Conservation (phyloP, 2,797 vertebrate genomes). For the Nannoperca obscura region DNA sequence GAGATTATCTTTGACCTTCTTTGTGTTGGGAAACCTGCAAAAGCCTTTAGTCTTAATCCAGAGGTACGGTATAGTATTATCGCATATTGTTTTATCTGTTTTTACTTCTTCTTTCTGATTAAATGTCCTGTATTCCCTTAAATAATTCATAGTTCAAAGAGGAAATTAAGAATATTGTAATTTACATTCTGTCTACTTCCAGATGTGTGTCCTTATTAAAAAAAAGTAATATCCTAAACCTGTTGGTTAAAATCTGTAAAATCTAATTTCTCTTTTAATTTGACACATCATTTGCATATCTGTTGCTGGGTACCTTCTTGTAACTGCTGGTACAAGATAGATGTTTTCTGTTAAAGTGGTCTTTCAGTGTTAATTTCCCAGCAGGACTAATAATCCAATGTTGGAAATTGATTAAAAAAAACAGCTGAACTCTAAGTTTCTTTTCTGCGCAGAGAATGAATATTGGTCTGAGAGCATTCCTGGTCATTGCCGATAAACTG, state of each 20-base stretch:
- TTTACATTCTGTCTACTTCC: neutral
- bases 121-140: neutral
- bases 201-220: neutral
- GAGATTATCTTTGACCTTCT: conserved; percentile 89
- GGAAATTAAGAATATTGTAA: neutral
- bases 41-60: conserved; percentile 89
- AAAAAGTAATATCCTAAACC: neutral
- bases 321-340: neutral
- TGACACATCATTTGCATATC: neutral
- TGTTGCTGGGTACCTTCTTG: neutral
- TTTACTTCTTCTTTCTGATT: neutral
- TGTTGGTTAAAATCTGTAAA: too few species aligned
- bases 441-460: conserved; percentile 93
- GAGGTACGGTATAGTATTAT: conserved; percentile 75
- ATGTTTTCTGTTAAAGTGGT: neutral
- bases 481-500: conserved; percentile 96
- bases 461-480: conserved; percentile 96
- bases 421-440: neutral
- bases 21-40: conserved; percentile 86
- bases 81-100: too few species aligned
- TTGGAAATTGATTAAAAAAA: neutral
- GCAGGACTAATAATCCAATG: neutral
- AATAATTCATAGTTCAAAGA: neutral
- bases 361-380: neutral
- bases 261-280: neutral